Base-by-base conservation (phyloP, 2,797 vertebrate species). In the Clarias pachynema region DNA sequence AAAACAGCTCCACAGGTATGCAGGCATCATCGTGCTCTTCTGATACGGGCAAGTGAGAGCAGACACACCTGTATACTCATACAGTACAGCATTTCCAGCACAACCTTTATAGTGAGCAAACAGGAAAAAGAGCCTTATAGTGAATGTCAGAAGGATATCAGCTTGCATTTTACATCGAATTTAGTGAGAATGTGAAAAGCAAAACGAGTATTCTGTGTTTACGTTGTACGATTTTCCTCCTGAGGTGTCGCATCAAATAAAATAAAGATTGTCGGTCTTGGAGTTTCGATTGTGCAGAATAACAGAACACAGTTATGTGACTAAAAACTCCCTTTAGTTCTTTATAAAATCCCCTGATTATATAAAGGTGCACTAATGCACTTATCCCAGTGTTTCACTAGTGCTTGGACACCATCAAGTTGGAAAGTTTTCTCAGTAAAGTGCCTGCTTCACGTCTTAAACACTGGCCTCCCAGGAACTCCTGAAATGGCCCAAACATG, bases 1-100 rank as follows among this genome's bases (percentile, higher is more conserved):
- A 62, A 56, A 62, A 5, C 57, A 57, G 24, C 40, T 53, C 53
- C n/a, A 63, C 57, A 65, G 34, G 65, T 34, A 31, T 57, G 8
- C 53, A 73, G 2, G 5, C 26, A 24, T 79, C 84, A 86, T 82
- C 80, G n/a, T 49, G 49, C 16, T 34, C 73, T 82, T 70, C 68
- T 1, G 53, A 10, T n/a, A 15, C 15, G 24, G 73, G 81, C 26
- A 18, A n/a, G 56, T 62, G 26, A 81, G 83, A 85, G 49, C 75
- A 70, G n/a, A 74, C 79, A 77, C 60, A 37, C 75, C 49, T 81
- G 34, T 29, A 69, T 59, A 66, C 65, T 62, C 68, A 34, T 70
- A 74, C 59, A 77, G 60, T 72, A 75, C 59, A 80, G 66, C 59
- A 62, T 59, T 59, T 78, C 31, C 31, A 34, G 22, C 18, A 79